Base-by-base conservation (phyloP, 1,140 invertebrate genomes). In the Holcopasites calliopsidis region DNA sequence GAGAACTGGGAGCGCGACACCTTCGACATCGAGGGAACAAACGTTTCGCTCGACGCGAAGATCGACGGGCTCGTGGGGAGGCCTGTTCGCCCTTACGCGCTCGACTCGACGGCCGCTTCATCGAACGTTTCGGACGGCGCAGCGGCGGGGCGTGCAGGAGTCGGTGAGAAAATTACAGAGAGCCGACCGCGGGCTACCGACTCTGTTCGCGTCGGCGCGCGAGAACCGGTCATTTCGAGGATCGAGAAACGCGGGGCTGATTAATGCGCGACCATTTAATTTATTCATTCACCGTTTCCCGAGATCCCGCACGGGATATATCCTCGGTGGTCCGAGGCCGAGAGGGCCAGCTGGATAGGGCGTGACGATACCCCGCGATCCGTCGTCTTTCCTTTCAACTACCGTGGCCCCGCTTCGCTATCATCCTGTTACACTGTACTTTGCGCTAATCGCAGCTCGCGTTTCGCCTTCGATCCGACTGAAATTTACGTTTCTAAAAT, bases 91-190 rank as follows among this genome's bases (percentile, higher is more conserved):
- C n/a, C n/a, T n/a, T n/a, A n/a, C n/a, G 42, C 35, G 50, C 47
- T 26, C 38, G 33, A 44, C 40, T 31, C 64, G 50, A 50, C 35
- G 44, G 40, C 50, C n/a, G 31, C 58, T 64, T n/a, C n/a, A 64
- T 33, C 60, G 54, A 69, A 75, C 60, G 38, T 35, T 75, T 66
- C 60, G 49, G 61, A 21, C 52, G 40, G n/a, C n/a, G n/a, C n/a
- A n/a, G n/a, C n/a, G n/a, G n/a, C n/a, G n/a, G 82, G 82, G 77
- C 65, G 78, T 81, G 78, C 70, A 81, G 65, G 77, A 76, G 88
- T 40, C 89, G 89, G 89, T 82, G 77, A 87, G 85, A 84, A 90
- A 84, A 90, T 90, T 90, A 90, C 87, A 90, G 87, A n/a, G n/a
- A 88, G 72, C 50, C 49, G 62, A 5, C 55, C 54, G 57, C 72